These are phyloP conservation scores for Chironomus riparius DNA, from an alignment of 2,888 invertebrate genomes.

Conservation along the genomic window DNA sequence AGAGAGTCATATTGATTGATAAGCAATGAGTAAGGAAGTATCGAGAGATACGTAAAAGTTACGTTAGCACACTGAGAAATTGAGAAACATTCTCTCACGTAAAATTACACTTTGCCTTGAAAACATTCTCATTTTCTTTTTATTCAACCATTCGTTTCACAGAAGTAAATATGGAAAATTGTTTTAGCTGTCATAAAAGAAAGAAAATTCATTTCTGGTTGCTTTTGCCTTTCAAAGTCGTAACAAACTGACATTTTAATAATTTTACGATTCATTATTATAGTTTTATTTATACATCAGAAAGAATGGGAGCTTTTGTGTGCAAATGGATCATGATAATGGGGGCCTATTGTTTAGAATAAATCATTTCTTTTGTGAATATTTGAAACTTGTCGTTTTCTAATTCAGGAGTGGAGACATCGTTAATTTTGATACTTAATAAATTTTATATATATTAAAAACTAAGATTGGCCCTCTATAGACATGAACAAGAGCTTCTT, in stretches of 20 bases:
- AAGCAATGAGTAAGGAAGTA: not conserved
- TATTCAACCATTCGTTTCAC: not conserved
- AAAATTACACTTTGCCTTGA: no score
- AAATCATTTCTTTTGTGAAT: no score
- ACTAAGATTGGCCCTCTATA: no score
- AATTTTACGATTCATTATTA: conserved; percentile 7
- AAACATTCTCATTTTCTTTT: no score
- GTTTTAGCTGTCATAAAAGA: not conserved
- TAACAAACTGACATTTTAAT: conserved; percentile 6
- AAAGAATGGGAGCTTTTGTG: not conserved
- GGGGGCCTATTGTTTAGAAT: not conserved
- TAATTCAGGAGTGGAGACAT: no score
- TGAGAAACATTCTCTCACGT: no score
- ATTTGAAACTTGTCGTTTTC: no score
- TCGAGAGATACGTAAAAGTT: not conserved
- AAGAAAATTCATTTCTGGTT: not conserved
- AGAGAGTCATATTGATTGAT: no score
- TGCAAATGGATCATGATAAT: not conserved
- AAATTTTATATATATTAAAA: no score
- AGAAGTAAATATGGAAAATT: not conserved
- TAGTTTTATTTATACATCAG: not conserved
- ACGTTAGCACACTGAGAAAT: not conserved
- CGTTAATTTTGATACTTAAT: no score
- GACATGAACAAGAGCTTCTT: no score
- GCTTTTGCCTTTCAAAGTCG: not conserved